Percentiles rank a stretch among this genome's conserved stretches.
Evolutionary conservation across 2,888 invertebrate species (phyloP).

Genomic region (Megamerina dolium): DNA sequence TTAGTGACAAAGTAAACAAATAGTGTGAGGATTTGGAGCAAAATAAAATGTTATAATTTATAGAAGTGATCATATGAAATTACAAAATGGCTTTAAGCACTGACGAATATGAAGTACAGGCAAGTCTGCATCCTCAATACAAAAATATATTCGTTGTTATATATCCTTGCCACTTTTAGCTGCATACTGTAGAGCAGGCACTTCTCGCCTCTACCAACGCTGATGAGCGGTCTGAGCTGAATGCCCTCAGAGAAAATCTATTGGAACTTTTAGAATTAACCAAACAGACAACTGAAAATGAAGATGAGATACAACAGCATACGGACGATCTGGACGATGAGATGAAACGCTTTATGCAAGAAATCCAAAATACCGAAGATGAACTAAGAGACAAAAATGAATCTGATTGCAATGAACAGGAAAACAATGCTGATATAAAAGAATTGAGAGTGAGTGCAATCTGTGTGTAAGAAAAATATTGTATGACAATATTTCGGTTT

Average conservation of each 20-base stretch:
- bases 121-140: constrained; percentile 7
- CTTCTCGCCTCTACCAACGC: constrained; percentile 51
- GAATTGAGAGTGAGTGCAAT: too few relatives aligned
- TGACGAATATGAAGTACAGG: constrained; percentile 34
- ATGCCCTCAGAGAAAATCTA: constrained; percentile 59
- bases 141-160: background rate
- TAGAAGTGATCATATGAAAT: background rate
- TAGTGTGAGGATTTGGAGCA: too few relatives aligned
- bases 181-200: constrained; percentile 59
- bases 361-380: constrained; percentile 23
- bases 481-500: too few relatives aligned
- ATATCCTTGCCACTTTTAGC: constrained; percentile 44
- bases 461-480: too few relatives aligned
- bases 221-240: constrained; percentile 54
- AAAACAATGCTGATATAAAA: too few relatives aligned
- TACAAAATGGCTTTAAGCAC: constrained; percentile 22
- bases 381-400: background rate
- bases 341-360: constrained; percentile 37
- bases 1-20: too few relatives aligned
- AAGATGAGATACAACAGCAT: too few relatives aligned
- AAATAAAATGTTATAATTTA: constrained; percentile 9
- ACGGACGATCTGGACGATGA: constrained; percentile 34
- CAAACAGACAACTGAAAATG: constrained; percentile 50
- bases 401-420: background rate
- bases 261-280: constrained; percentile 65